Evolutionary conservation across 1,140 invertebrate species (phyloP), one percentile per base, ranked within the genome.

Genomic region (Mycetomoellerius zeteki): DNA sequence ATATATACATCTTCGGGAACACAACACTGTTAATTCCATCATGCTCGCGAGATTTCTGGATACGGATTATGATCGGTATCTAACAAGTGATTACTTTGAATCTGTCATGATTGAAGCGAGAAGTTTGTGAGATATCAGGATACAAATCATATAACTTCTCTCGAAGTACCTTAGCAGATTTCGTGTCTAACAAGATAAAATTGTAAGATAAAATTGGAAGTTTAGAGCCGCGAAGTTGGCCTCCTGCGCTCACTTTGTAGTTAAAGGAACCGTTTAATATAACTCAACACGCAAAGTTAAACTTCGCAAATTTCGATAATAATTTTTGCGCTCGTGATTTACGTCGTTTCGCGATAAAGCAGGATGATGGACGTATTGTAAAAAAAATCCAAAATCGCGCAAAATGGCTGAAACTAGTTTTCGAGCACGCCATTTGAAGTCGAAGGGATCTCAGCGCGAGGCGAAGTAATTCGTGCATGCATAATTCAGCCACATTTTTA

Each of bases 401-500:
- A 64, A 64, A 77, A 64, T 19, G 24, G 5, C 14, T 56, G 65
- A 10, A 56, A 43, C 50, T 69, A 43, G 47, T 14, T 56, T 60
- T 56, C 78, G 27, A 52, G 27, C 19, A 33, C n/a, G 33, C 4
- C 14, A 52, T 47, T 65, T 64, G 6, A 30, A 78, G 16, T 64
- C 43, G 27, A 65, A 64, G 19, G 56, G 12, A 75, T 58, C 24
- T 47, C 10, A n/a, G 76, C 24, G 24, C 37, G 24, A 77, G 56
- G 24, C 43, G 21, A 33, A 72, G 27, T 72, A 82, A 82, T 82
- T 73, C 24, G 24, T 14, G 80, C 37, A 21, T 30, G 37, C 19
- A 72, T 82, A 72, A 82, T 72, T 72, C 78, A 58, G 3, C 5
- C 50, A 43, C 19, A 58, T 12, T 30, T n/a, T 52, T 16, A n/a